Evolutionary conservation across 2,113 vertebrate species (phyloP).

Genomic region (Octodon degus): DNA sequence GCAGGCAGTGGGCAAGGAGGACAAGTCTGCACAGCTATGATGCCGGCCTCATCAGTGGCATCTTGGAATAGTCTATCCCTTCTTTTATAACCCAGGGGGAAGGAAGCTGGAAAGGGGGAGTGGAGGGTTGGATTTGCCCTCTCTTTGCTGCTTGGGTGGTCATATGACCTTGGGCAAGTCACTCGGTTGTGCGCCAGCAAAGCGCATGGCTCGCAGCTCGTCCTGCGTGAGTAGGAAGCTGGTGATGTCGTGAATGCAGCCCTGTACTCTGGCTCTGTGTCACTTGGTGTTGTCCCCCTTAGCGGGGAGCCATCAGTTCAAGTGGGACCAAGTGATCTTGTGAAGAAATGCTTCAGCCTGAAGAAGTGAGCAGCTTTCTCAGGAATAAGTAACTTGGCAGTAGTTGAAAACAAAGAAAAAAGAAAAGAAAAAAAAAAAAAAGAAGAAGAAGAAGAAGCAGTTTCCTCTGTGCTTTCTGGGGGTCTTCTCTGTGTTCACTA

Average conservation of each 20-base stretch:
- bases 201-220: not conserved
- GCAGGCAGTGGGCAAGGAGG: not conserved
- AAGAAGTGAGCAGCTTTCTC: constrained; percentile 19
- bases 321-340: constrained; percentile 30
- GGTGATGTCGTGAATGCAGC: not conserved
- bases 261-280: not conserved
- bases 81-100: no score
- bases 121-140: accelerated
- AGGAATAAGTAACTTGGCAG: not conserved
- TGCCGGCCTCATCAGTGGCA: accelerated
- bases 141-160: not conserved
- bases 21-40: no score
- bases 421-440: not conserved
- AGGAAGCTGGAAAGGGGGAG: no score
- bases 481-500: not conserved
- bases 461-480: not conserved
- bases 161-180: not conserved
- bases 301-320: not conserved
- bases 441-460: not conserved
- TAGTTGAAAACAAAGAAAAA: constrained; percentile 1
- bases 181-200: not conserved
- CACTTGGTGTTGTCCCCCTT: not conserved
- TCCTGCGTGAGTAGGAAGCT: not conserved
- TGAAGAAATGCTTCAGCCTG: constrained; percentile 26
- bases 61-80: not conserved